Base-by-base conservation (phyloP, 2,888 invertebrate genomes). In the Macrostomum cliftonense region DNA sequence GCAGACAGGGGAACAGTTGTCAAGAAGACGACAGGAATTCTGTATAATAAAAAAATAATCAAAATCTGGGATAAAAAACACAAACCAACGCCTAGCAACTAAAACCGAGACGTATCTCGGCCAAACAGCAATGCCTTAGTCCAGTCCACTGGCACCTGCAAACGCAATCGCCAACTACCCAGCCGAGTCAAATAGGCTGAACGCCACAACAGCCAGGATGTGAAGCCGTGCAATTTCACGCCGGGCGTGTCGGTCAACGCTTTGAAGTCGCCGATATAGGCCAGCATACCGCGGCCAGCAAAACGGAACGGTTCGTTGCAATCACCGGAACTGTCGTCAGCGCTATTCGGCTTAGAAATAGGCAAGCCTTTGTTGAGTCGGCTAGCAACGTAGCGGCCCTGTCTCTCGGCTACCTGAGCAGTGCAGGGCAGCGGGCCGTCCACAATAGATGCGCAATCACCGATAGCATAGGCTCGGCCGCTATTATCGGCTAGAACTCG, bases 91-190 rank as follows among this genome's bases (percentile, higher is more conserved):
- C 9, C 28, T 7, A 28, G 5, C 28, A 4, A 4, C 28, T 28
- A 59, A 43, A 71, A 65, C 53, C 64, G 55, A 13, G 70, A 69
- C n/a, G 66, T 63, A 54, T 71, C 71, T 21, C 71, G 55, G 13
- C 71, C 71, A 59, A 65, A 71, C 28, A 71, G 46, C 13, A 71
- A 43, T 1, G 71, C 68, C 53, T 71, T 71, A 20, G 62, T 55
- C 71, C 71, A 71, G 55, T 71, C 71, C 21, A 71, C 49, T 1
- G 65, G 71, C 17, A 71, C 71, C 55, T 71, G 71, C 65, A 71
- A 64, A 42, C 71, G 59, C 9, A 70, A 56, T 45, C 70, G 54
- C 70, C 70, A 71, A 49, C 67, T 68, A 4, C 71, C 71, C 2
- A 71, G 58, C 14, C 67, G 55, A 12, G 71, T 71, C 48, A 71